phyloP scores from a whole-genome alignment of 2,113 vertebrate genomes.

The Cairina moschata region DNA sequence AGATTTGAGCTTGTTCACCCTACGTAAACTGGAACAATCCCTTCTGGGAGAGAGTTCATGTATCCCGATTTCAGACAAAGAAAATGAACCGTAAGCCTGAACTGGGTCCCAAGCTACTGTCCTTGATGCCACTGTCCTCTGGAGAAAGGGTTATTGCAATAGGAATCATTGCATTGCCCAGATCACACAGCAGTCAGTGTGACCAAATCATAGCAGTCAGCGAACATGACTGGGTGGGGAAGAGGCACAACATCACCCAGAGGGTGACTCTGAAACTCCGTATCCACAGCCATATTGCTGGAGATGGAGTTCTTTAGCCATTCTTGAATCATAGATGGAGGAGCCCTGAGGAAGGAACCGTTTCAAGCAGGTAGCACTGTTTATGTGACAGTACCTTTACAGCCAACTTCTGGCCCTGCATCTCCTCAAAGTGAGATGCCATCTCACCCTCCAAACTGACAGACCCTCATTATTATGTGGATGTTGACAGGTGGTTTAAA shows the following conservation, averaged over 20 bases:
- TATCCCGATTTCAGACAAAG: background rate
- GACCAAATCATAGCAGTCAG: background rate
- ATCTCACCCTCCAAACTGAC: background rate
- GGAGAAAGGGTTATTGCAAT: background rate
- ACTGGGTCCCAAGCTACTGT: background rate
- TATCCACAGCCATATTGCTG: background rate
- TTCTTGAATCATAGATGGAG: background rate
- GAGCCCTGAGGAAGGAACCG: background rate
- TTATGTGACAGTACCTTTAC: background rate
- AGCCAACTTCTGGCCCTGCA: background rate
- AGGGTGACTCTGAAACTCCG: background rate
- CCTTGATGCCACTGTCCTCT: background rate
- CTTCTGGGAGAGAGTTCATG: background rate
- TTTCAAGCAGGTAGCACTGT: background rate
- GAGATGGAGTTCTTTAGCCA: background rate
- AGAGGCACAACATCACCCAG: fast-evolving
- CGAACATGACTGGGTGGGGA: background rate
- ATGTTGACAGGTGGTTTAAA: background rate
- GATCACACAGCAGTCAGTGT: background rate
- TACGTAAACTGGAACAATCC: fast-evolving
- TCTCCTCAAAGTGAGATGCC: background rate
- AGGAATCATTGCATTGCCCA: background rate
- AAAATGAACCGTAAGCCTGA: background rate
- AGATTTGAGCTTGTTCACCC: background rate
- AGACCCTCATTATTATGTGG: background rate